Conservation (phyloP, 2,113 vertebrate species). For the Albula glossodonta region DNA sequence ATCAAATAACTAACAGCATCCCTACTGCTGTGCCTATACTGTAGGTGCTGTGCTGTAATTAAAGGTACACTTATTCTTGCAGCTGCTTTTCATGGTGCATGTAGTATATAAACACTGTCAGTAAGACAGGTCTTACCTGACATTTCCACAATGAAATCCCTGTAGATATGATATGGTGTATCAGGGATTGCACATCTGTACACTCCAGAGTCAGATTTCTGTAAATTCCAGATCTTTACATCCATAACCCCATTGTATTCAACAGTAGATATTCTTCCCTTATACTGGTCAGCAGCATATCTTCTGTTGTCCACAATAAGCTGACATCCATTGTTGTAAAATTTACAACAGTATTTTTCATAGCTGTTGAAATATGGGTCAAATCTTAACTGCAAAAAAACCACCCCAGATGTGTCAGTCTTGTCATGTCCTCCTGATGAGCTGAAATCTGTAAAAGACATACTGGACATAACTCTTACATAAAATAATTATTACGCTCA, state of each 20-base stretch:
- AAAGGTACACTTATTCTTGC: too few relatives aligned
- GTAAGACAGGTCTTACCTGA: conserved; percentile 51
- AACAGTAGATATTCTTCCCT: conserved; percentile 51
- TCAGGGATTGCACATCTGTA: conserved; percentile 59
- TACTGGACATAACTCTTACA: neutral
- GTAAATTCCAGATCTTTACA: conserved; percentile 58
- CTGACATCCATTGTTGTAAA: conserved; percentile 41
- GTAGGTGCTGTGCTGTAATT: too few relatives aligned
- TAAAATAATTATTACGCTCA: neutral
- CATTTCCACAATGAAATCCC: conserved; percentile 48
- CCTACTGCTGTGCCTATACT: too few relatives aligned
- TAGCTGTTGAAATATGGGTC: conserved; percentile 47
- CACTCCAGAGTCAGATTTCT: conserved; percentile 49
- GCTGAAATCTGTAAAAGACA: conserved; percentile 52
- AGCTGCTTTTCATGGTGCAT: too few relatives aligned
- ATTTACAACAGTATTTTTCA: conserved; percentile 62
- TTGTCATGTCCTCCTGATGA: conserved; percentile 47
- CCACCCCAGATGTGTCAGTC: conserved; percentile 31
- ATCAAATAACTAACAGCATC: too few relatives aligned
- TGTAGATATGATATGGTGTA: conserved; percentile 37
- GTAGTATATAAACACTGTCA: neutral
- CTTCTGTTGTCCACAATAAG: conserved; percentile 54
- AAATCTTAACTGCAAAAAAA: conserved; percentile 56
- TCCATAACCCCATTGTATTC: conserved; percentile 48
- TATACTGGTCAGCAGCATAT: conserved; percentile 38